Evolutionary conservation across 2,888 invertebrate genomes (phyloP), one percentile per base, ranked within the genome.

Genomic region (Linyphia triangularis): DNA sequence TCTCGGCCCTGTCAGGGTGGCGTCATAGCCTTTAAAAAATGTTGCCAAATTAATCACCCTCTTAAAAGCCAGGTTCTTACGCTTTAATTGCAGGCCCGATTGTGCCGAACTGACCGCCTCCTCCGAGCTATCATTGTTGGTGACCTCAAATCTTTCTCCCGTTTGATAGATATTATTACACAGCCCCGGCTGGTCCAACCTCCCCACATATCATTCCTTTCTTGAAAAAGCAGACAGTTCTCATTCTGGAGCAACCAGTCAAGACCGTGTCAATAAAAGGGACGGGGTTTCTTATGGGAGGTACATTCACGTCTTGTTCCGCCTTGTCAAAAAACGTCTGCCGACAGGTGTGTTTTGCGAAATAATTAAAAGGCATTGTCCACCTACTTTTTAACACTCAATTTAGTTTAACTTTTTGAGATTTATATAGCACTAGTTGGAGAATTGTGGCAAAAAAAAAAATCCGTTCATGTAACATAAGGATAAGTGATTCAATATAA

Each of bases 41-140:
- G 59, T 77, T 69, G 75, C 70, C 69, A 77, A 67, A 85, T 85
- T 85, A 85, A 77, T 85, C 77, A 77, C 67, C 24, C 28, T 63
- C 28, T 40, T 59, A 61, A 70, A 70, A 57, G 28, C 69, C 69
- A 28, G 59, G 40, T 77, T 67, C 69, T 26, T 75, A 59, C 40
- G 28, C 77, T 28, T 69, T 85, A 85, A 85, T 85, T 85, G 61
- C 61, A 78, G 85, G 37, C 22, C 70, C 40, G 5, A 30, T 43
- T 26, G 77, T 77, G 69, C 69, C 37, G 70, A 85, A 61, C 16
- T 59, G 61, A 63, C 85, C 85, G 69, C 85, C 85, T 82, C 69
- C 57, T 78, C 63, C 43, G 19, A 43, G 28, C 78, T 30, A 67
- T 65, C 33, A 77, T 40, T 70, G 85, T 85, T 73, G 24, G 63